phyloP scores from a whole-genome alignment of 2,113 vertebrate species.

The Paramormyrops kingsleyae region DNA sequence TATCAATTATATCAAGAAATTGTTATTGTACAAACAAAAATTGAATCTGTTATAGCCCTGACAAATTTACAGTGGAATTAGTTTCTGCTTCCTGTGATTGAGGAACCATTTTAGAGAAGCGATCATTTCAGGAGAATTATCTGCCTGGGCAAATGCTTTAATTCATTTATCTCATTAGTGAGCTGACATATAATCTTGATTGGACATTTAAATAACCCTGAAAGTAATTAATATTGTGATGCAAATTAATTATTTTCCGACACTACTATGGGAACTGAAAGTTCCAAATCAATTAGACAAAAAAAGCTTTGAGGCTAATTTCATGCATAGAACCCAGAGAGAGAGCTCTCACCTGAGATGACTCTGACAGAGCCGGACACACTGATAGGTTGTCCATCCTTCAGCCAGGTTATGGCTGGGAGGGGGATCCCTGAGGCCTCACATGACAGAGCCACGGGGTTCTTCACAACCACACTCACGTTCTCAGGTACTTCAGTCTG shows the following conservation, averaged over 20 bases:
- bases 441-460: constrained; percentile 76
- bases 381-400: constrained; percentile 70
- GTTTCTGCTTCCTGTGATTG: background rate
- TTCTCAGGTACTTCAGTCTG: constrained; percentile 68
- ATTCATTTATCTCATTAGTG: background rate
- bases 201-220: background rate
- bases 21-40: background rate
- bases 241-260: background rate
- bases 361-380: constrained; percentile 61
- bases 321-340: background rate
- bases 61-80: background rate
- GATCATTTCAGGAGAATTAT: background rate
- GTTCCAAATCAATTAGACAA: background rate
- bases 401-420: constrained; percentile 82
- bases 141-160: background rate
- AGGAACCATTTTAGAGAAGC: background rate
- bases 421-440: constrained; percentile 88
- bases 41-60: background rate
- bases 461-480: constrained; percentile 81
- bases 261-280: background rate
- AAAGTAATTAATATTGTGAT: background rate
- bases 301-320: background rate
- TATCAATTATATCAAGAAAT: background rate
- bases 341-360: constrained; percentile 72
- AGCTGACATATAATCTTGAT: background rate